Conservation (phyloP, 2,797 vertebrate species). For the Paguma larvata region DNA sequence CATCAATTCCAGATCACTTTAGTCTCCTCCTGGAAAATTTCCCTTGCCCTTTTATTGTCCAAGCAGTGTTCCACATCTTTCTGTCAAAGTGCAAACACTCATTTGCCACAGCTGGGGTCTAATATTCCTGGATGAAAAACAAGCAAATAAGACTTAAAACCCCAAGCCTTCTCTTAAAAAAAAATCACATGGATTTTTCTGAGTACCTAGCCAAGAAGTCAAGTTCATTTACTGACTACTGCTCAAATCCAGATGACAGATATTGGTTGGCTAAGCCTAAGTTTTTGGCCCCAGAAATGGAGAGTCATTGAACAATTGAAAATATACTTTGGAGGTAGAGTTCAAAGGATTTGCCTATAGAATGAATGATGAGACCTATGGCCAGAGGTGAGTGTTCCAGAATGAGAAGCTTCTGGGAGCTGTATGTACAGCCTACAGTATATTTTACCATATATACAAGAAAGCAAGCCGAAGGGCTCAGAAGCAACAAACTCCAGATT, state of each 20-base stretch:
- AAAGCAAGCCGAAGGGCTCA: neutral
- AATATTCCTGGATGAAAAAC: neutral
- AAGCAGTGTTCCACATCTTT: neutral
- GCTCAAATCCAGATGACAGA: neutral
- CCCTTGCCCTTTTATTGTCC: neutral
- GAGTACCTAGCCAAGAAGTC: neutral
- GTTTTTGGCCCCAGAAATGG: neutral
- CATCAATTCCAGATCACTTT: neutral
- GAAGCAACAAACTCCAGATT: neutral
- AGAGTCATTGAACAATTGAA: neutral
- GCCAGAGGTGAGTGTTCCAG: neutral
- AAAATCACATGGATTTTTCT: neutral
- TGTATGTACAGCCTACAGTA: too few relatives aligned
- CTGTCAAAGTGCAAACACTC: neutral
- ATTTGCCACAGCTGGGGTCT: neutral
- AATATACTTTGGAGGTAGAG: neutral
- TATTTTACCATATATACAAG: neutral
- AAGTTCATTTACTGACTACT: neutral
- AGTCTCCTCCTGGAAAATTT: neutral
- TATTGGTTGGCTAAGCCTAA: neutral
- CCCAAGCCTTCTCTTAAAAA: neutral
- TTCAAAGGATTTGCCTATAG: neutral
- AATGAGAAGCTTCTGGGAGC: neutral
- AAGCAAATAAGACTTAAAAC: neutral
- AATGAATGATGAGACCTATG: neutral